These are phyloP conservation scores for Festucalex cinctus DNA, from an alignment of 2,113 vertebrate genomes.

Conservation along the genomic window DNA sequence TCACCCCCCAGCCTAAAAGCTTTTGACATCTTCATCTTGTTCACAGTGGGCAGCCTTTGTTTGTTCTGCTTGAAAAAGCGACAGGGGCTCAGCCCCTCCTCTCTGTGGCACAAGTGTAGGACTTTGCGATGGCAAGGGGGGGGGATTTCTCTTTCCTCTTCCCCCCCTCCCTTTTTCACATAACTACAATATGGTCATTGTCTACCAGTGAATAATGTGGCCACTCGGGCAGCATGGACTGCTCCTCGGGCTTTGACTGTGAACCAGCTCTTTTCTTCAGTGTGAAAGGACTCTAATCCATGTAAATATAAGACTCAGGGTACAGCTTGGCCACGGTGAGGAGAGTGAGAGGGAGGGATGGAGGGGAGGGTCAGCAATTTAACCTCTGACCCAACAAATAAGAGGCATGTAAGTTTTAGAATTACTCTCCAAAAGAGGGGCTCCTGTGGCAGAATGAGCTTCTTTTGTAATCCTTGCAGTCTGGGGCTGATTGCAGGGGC, in stretches of 20 bases:
- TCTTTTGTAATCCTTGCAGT: conserved; percentile 81
- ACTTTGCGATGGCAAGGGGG: conserved; percentile 85
- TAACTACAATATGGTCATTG: conserved; percentile 99
- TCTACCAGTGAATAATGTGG: conserved; percentile 96
- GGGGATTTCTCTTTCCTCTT: conserved; percentile 75
- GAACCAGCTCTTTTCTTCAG: conserved; percentile 96
- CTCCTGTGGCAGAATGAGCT: conserved; percentile 93
- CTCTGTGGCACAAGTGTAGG: conserved; percentile 94
- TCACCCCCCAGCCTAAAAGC: conserved; percentile 72
- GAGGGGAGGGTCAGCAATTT: conserved; percentile 97
- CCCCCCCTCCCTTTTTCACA: conserved; percentile 79
- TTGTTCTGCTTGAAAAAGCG: conserved; percentile 97
- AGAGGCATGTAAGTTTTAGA: conserved; percentile 99
- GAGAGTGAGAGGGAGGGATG: conserved; percentile 76
- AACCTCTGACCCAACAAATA: conserved; percentile 99
- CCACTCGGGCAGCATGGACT: conserved; percentile 95
- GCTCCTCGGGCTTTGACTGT: conserved; percentile 94
- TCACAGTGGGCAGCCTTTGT: conserved; percentile 92
- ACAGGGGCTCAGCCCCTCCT: conserved; percentile 90
- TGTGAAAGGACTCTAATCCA: conserved; percentile 99
- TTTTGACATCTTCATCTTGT: conserved; percentile 84
- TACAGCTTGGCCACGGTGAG: conserved; percentile 92
- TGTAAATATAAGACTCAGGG: conserved; percentile 98
- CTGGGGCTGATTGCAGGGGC: conserved; percentile 86
- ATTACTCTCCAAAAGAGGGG: conserved; percentile 97